Evolutionary conservation across 1,140 invertebrate species (phyloP).

Genomic region (Babylonia areolata): DNA sequence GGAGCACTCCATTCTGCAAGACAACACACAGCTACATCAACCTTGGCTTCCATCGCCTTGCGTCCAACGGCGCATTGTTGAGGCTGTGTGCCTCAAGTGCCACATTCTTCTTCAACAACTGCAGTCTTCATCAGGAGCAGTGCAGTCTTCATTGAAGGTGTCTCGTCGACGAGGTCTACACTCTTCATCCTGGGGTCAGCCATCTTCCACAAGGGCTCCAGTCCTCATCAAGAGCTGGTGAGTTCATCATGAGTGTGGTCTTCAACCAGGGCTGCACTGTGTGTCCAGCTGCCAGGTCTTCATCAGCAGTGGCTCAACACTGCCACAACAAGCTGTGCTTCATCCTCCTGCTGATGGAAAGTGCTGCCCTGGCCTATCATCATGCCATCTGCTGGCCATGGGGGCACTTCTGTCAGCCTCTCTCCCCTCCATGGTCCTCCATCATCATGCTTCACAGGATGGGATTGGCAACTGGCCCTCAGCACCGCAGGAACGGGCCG

Average conservation of each 20-base stretch:
- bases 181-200: neutral
- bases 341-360: neutral
- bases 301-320: neutral
- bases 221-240: neutral
- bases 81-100: too few relatives aligned
- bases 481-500: neutral
- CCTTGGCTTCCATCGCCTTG: neutral
- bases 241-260: neutral
- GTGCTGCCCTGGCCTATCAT: slow-evolving; percentile 10
- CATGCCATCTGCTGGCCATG: neutral
- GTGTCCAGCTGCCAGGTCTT: neutral
- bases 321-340: neutral
- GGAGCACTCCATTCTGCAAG: neutral
- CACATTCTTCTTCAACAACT: neutral
- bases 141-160: neutral
- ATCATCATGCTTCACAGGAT: neutral
- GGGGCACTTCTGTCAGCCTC: neutral
- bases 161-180: neutral
- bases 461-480: neutral
- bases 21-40: neutral
- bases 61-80: neutral
- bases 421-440: neutral
- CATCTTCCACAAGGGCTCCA: neutral
- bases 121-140: neutral
- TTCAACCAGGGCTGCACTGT: too few relatives aligned